phyloP scores from a whole-genome alignment of 2,113 vertebrate species.

The Gracilinanus agilis region DNA sequence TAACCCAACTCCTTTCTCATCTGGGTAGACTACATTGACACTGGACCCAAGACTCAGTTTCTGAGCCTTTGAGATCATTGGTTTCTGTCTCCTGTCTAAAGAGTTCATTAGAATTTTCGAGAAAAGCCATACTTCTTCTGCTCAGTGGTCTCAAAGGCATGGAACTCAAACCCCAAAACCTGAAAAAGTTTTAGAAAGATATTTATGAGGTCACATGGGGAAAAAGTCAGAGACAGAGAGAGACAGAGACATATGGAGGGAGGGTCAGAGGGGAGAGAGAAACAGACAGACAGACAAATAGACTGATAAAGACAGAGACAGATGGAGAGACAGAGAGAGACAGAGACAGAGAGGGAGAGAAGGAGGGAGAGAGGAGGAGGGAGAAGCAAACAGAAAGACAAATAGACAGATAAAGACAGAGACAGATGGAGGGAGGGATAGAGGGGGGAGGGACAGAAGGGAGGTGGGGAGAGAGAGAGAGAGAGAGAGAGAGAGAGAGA shows the following conservation, averaged over 20 bases:
- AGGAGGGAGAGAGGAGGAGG: too few relatives aligned
- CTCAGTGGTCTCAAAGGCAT: not conserved
- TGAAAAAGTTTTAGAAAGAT: not conserved
- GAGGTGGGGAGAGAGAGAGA: too few relatives aligned
- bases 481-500: too few relatives aligned
- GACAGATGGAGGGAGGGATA: too few relatives aligned
- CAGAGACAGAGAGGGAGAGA: too few relatives aligned
- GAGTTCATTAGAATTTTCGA: not conserved
- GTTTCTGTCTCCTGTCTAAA: not conserved
- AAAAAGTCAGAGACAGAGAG: too few relatives aligned
- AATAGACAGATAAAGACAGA: too few relatives aligned
- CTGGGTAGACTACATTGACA: not conserved
- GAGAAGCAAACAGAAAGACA: too few relatives aligned
- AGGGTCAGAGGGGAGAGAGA: not conserved
- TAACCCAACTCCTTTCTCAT: not conserved
- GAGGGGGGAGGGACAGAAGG: too few relatives aligned
- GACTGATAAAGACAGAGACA: too few relatives aligned
- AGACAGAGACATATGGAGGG: not conserved
- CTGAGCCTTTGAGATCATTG: not conserved
- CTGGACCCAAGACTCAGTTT: not conserved
- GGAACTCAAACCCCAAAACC: not conserved
- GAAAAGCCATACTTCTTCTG: not conserved
- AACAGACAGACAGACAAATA: too few relatives aligned
- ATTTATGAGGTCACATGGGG: not conserved
- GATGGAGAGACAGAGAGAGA: not conserved